phyloP scores from a whole-genome alignment of 2,113 vertebrate genomes.

The Equus quagga region DNA sequence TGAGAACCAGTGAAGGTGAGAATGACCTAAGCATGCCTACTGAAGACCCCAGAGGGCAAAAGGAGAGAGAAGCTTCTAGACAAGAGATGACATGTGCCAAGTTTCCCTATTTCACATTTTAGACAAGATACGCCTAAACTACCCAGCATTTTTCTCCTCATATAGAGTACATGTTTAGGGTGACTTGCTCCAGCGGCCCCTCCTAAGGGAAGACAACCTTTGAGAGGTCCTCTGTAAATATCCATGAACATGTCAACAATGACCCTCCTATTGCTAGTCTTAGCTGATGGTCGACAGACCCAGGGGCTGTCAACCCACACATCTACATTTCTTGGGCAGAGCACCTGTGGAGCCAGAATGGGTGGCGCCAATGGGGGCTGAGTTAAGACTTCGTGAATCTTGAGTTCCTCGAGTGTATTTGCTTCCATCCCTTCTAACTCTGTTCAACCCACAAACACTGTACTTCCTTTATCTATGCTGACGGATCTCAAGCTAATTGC shows the following conservation, averaged over 20 bases:
- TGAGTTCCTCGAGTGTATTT: neutral
- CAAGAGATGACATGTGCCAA: neutral
- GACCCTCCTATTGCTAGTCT: neutral
- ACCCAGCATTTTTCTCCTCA: neutral
- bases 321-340: neutral
- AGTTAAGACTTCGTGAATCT: neutral
- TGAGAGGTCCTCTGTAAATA: neutral
- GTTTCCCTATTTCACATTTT: neutral
- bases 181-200: neutral
- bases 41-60: neutral
- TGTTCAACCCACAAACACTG: neutral
- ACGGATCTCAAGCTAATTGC: rapidly evolving
- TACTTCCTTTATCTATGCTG: too few species aligned
- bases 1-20: neutral
- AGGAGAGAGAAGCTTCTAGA: neutral
- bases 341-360: rapidly evolving
- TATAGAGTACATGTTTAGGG: too few species aligned
- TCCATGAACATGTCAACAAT: rapidly evolving
- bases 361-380: neutral
- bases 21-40: neutral
- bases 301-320: too few species aligned
- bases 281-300: neutral
- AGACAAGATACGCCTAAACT: neutral
- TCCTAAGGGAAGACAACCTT: neutral
- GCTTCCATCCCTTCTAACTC: neutral